phyloP scores from a whole-genome alignment of 2,797 vertebrate genomes.

The Siniperca obscura region DNA sequence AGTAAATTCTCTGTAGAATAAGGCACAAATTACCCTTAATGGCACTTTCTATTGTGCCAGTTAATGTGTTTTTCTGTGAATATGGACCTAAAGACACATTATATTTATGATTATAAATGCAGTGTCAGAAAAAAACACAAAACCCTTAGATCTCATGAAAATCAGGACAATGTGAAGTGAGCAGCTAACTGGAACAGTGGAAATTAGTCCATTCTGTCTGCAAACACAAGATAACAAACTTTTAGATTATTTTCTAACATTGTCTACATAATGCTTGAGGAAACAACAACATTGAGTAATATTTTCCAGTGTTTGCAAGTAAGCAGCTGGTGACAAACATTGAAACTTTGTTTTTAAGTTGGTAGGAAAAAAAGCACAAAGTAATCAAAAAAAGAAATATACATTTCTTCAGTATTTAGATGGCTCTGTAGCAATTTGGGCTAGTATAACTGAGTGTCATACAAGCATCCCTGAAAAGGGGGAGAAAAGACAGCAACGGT shows the following conservation, averaged over 20 bases:
- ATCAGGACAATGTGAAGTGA: slow-evolving; percentile 26
- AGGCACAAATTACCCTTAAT: not conserved
- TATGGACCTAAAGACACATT: not conserved
- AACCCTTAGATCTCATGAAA: slow-evolving; percentile 14
- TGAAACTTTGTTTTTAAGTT: not conserved
- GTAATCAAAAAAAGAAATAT: not conserved
- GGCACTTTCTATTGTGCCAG: slow-evolving; percentile 12
- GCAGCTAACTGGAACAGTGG: slow-evolving; percentile 39
- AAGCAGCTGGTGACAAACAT: slow-evolving; percentile 2
- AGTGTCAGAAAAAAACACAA: slow-evolving; percentile 3
- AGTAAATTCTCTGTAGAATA: not conserved
- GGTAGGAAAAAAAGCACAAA: not conserved
- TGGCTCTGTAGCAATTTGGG: too few relatives aligned
- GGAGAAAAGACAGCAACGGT: not conserved
- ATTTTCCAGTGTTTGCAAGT: not conserved
- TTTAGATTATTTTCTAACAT: not conserved
- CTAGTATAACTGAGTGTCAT: not conserved
- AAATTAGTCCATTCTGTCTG: slow-evolving; percentile 39
- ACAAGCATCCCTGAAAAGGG: not conserved
- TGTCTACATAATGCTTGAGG: slow-evolving; percentile 11
- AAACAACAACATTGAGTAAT: slow-evolving; percentile 16
- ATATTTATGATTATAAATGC: slow-evolving; percentile 1
- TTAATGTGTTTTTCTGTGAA: slow-evolving; percentile 15
- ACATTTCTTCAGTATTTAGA: not conserved
- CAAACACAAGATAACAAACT: slow-evolving; percentile 25